Percentiles rank a stretch among this genome's conserved stretches.
phyloP scores from a whole-genome alignment of 2,888 invertebrate genomes.

The Synanthedon vespiformis region DNA sequence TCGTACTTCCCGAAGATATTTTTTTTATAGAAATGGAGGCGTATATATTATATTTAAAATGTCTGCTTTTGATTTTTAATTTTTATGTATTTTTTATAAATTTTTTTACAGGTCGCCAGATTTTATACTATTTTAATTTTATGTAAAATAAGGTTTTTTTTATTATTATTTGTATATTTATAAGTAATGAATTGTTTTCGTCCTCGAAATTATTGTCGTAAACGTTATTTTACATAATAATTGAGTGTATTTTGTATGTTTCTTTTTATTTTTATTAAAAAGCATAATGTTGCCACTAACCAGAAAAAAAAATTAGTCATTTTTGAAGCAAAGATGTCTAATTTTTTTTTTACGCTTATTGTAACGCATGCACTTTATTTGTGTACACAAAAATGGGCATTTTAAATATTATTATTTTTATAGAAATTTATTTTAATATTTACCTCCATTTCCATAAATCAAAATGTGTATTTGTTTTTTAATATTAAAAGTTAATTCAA shows the following conservation, averaged over 20 bases:
- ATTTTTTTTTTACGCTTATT: conserved; percentile 23
- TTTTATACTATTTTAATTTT: conserved; percentile 3
- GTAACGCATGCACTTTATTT: conserved; percentile 11
- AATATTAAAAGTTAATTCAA: too few relatives aligned
- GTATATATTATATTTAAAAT: conserved; percentile 36
- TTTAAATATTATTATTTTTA: conserved; percentile 32
- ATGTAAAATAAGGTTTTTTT: conserved; percentile 24
- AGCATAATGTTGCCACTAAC: conserved; percentile 34
- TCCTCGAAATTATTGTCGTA: conserved; percentile 4
- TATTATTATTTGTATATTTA: conserved; percentile 6
- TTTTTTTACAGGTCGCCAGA: conserved; percentile 6
- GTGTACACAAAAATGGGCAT: conserved; percentile 59
- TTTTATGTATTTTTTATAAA: conserved; percentile 5
- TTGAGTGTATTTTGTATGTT: conserved; percentile 2
- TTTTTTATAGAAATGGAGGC: conserved; percentile 63
- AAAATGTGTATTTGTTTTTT: neutral
- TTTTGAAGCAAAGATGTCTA: conserved; percentile 33
- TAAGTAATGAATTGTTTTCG: conserved; percentile 5
- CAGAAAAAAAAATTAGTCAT: conserved; percentile 30
- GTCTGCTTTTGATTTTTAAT: conserved; percentile 35
- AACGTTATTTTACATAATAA: conserved; percentile 23
- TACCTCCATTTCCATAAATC: conserved; percentile 64
- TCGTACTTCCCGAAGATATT: conserved; percentile 4
- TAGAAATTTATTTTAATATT: conserved; percentile 14
- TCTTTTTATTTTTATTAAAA: neutral